A percentile compares a stretch with the other conserved stretches of the same genome.
Conservation (phyloP, 2,888 invertebrate species). For the Microchrysa polita region DNA sequence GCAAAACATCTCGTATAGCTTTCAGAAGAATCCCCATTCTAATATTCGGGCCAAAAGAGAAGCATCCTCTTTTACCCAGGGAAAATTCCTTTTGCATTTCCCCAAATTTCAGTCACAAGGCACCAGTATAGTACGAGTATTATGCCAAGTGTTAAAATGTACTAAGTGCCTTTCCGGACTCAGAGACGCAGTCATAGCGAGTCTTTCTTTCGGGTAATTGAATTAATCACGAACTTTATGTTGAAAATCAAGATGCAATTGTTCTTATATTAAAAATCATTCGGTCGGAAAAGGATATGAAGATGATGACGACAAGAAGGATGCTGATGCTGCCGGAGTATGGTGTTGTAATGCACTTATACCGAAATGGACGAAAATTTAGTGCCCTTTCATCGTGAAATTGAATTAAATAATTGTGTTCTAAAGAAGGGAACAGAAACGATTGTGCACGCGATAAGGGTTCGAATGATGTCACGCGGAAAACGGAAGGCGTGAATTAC, state of each 20-base stretch:
- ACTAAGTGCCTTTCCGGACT: neutral
- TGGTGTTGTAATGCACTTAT: no score
- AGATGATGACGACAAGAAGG: neutral
- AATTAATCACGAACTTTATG: constrained; percentile 39
- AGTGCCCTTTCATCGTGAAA: neutral
- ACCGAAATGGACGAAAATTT: neutral
- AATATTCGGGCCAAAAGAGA: neutral
- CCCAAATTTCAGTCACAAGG: neutral
- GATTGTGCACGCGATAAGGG: no score
- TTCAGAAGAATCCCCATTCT: no score
- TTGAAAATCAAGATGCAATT: constrained; percentile 27
- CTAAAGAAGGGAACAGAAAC: no score
- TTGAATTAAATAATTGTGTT: neutral
- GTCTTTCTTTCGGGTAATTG: constrained; percentile 13
- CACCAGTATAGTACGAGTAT: neutral
- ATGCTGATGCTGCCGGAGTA: neutral
- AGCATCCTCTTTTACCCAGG: neutral
- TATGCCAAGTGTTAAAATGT: constrained; percentile 3
- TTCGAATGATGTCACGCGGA: no score
- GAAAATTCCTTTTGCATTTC: neutral
- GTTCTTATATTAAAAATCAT: constrained; percentile 32
- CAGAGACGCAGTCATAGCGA: neutral
- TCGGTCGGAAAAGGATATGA: constrained; percentile 10
- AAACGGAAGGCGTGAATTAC: no score
- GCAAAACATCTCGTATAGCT: no score